Conservation (phyloP, 2,888 invertebrate species). For the Synergus laeviventris region DNA sequence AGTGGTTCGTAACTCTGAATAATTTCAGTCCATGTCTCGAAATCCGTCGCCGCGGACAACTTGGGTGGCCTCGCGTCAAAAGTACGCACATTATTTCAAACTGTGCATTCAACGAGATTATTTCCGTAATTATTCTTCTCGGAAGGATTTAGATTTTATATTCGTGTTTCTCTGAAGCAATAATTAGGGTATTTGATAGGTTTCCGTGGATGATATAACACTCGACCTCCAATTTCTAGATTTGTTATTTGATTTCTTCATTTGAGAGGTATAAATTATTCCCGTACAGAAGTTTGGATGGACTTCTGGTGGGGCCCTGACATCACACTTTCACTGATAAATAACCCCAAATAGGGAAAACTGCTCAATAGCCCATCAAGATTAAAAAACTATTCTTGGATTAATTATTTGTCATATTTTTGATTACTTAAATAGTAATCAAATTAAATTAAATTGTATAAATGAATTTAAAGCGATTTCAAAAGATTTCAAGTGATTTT, state of each 20-base stretch:
- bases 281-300: too few species aligned
- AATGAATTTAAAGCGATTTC: too few species aligned
- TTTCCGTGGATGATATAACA: background rate
- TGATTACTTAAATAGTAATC: too few species aligned
- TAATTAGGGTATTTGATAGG: background rate
- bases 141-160: background rate
- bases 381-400: too few species aligned
- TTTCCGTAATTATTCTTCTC: slow-evolving; percentile 10
- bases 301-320: too few species aligned
- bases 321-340: too few species aligned
- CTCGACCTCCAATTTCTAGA: background rate
- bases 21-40: slow-evolving; percentile 48
- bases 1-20: slow-evolving; percentile 55
- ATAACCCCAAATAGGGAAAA: too few species aligned
- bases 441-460: too few species aligned
- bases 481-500: too few species aligned
- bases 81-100: slow-evolving; percentile 18
- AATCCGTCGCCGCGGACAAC: slow-evolving; percentile 46
- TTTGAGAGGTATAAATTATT: too few species aligned
- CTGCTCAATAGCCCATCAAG: too few species aligned
- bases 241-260: background rate
- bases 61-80: slow-evolving; percentile 49
- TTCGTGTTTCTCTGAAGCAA: background rate
- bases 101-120: slow-evolving; percentile 15
- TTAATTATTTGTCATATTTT: too few species aligned